Base-by-base conservation (phyloP, 2,113 vertebrate genomes). In the Procavia capensis region DNA sequence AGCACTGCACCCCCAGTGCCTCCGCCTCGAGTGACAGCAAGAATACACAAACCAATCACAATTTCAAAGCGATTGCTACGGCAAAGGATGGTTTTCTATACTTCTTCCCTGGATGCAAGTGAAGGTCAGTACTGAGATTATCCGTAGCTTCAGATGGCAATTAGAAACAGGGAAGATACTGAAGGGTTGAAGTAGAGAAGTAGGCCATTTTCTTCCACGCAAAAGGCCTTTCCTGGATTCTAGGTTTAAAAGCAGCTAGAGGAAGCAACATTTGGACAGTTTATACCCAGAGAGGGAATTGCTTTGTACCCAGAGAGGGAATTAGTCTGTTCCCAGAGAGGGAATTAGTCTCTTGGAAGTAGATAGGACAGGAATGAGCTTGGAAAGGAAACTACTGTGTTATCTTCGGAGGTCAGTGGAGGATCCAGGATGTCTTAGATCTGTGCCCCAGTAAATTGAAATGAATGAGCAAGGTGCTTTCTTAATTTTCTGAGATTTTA, bases 21-120 rank as follows among this genome's bases (percentile, higher is more conserved):
- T 72, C 99, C 99, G 31, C 99, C 99, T 13, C 98, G 99, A 88
- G 98, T 99, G 90, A 98, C 98, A 92, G 99, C 99, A 9, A 99
- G 99, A 92, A 99, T 98, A 90, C 99, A 99, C 91, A 99, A 99
- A 89, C 99, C 99, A 97, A 99, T 99, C 98, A 99, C 99, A 24
- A 99, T 99, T 97, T 99, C 99, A 68, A 99, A 99, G 95, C 99
- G 99, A 2, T 99, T 99, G 0, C 97, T 99, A 36, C 98, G 99
- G 84, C 98, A 99, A 97, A 98, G 98, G 93, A 98, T 98, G 0
- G 91, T 98, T 87, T 98, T 99, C 93, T 99, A 98, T 14, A 98
- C 96, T 27, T 98, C 98, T 85, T 97, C 98, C 63, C 90, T 98
- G 88, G 98, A 99, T 89, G 98, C 98, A 88, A 94, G 92, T 11